Percentiles rank a stretch among this genome's conserved stretches.
Evolutionary conservation across 2,888 invertebrate species (phyloP).

Genomic region (Spatulosminthurus flaviceps): DNA sequence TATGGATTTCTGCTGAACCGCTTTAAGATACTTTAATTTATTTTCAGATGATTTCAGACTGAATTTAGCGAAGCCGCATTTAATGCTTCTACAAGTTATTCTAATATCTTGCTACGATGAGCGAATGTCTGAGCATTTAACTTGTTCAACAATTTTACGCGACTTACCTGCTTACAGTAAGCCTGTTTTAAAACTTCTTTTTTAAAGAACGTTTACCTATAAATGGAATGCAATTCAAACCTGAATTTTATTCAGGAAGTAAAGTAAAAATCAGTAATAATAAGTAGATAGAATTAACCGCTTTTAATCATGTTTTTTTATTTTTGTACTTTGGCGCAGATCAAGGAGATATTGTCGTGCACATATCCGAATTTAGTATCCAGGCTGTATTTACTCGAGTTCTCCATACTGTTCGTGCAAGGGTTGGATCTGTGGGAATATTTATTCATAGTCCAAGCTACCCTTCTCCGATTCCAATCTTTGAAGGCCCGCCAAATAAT

Average conservation of each 20-base stretch:
- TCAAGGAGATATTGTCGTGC: slow-evolving; percentile 36
- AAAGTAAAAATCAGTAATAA: no score
- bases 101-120: slow-evolving; percentile 49
- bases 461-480: slow-evolving; percentile 33
- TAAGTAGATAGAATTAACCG: background rate
- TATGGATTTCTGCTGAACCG: no score
- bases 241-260: no score
- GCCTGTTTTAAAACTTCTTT: background rate
- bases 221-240: no score
- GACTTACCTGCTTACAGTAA: slow-evolving; percentile 48
- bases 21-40: no score
- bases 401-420: slow-evolving; percentile 31
- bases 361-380: slow-evolving; percentile 25
- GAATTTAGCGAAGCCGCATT: slow-evolving; percentile 48
- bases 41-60: slow-evolving; percentile 47
- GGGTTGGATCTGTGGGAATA: slow-evolving; percentile 37
- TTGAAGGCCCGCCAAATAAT: slow-evolving; percentile 41
- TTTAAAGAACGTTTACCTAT: no score
- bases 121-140: slow-evolving; percentile 51
- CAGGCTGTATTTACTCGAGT: slow-evolving; percentile 40
- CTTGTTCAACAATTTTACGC: slow-evolving; percentile 48
- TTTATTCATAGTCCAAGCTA: slow-evolving; percentile 33
- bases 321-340: no score
- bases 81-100: slow-evolving; percentile 49
- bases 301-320: no score